phyloP scores from a whole-genome alignment of 2,797 vertebrate species.

The Rhinoraja longicauda region DNA sequence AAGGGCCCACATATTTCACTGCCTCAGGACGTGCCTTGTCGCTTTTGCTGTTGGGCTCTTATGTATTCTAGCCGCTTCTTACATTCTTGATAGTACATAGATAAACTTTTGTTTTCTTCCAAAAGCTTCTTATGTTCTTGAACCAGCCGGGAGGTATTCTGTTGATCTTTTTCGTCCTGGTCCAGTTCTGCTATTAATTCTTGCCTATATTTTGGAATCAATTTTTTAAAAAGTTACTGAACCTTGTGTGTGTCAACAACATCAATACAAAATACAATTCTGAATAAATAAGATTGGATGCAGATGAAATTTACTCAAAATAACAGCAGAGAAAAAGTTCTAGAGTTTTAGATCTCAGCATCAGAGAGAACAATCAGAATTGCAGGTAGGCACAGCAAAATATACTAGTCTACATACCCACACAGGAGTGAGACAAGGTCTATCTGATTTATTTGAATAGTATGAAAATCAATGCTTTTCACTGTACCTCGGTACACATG shows the following conservation, averaged over 20 bases:
- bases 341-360: too few species aligned
- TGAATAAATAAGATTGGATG: neutral
- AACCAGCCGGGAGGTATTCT: conserved; percentile 95
- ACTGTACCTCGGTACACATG: too few species aligned
- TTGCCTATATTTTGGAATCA: conserved; percentile 62
- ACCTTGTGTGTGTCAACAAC: neutral
- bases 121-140: conserved; percentile 98
- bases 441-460: too few species aligned
- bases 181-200: conserved; percentile 96
- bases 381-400: too few species aligned
- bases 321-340: neutral
- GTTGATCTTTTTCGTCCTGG: conserved; percentile 99
- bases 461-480: too few species aligned
- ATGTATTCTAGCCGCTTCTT: conserved; percentile 98
- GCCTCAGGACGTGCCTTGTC: conserved; percentile 94
- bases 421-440: too few species aligned
- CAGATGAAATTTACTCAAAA: neutral
- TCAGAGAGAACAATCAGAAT: too few species aligned
- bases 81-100: conserved; percentile 96
- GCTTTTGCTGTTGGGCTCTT: conserved; percentile 94
- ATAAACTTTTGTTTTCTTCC: conserved; percentile 98
- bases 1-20: conserved; percentile 41
- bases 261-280: neutral
- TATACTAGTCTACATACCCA: too few species aligned
- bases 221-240: neutral